Conservation (phyloP, 1,140 invertebrate genomes). For the Lerema accius region DNA sequence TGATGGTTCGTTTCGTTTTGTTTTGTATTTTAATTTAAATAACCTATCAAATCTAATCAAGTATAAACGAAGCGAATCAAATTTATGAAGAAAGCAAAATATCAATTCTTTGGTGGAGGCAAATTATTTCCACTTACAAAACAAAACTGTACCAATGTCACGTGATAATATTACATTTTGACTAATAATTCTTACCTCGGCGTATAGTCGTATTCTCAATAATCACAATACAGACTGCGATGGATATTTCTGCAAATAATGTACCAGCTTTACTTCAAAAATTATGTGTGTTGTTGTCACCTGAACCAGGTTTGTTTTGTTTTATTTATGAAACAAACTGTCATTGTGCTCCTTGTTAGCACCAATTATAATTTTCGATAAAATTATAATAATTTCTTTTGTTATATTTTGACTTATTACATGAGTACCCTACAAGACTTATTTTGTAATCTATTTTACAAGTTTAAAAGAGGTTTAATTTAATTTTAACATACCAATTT, state of each 20-base stretch:
- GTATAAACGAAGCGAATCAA: too few relatives aligned
- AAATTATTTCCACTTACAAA: too few relatives aligned
- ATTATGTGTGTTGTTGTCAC: conserved; percentile 67
- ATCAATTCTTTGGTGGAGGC: too few relatives aligned
- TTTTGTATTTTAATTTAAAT: too few relatives aligned
- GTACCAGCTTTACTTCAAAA: conserved; percentile 63
- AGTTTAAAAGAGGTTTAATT: conserved; percentile 44
- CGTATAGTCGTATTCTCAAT: too few relatives aligned
- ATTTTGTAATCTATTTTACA: conserved; percentile 51
- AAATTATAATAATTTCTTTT: not conserved
- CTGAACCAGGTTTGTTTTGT: conserved; percentile 70
- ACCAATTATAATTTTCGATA: not conserved
- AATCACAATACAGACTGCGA: conserved; percentile 34
- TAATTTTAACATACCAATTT: conserved; percentile 13
- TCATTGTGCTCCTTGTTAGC: conserved; percentile 26
- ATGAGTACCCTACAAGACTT: conserved; percentile 65
- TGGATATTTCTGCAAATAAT: conserved; percentile 61
- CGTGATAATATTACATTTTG: not conserved
- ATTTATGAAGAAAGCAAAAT: too few relatives aligned
- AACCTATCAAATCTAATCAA: too few relatives aligned
- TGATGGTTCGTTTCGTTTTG: too few relatives aligned
- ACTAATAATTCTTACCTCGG: not conserved
- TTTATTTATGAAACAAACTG: conserved; percentile 55
- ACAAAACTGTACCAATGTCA: too few relatives aligned
- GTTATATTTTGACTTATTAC: conserved; percentile 36